Evolutionary conservation across 2,797 vertebrate species (phyloP).

Genomic region (Brachymystax lenok): DNA sequence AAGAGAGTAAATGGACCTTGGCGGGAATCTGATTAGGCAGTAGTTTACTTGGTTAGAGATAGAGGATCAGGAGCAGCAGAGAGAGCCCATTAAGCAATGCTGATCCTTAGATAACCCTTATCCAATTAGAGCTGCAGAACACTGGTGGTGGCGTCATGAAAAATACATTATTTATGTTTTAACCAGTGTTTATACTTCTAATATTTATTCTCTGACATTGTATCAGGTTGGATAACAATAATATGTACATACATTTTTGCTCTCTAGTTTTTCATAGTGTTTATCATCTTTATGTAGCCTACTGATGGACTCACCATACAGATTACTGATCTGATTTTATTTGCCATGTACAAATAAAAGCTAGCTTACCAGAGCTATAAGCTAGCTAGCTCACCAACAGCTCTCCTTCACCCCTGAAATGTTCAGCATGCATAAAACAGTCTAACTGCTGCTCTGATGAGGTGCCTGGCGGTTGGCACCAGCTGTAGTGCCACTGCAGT

Average conservation of each 20-base stretch:
- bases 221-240: neutral
- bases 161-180: constrained; percentile 34
- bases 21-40: constrained; percentile 75
- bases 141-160: constrained; percentile 33
- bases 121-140: constrained; percentile 68
- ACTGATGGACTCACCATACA: neutral
- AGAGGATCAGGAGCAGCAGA: constrained; percentile 71
- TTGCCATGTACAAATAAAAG: neutral
- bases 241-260: neutral
- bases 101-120: constrained; percentile 76
- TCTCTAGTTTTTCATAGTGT: neutral
- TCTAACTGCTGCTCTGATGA: constrained; percentile 14
- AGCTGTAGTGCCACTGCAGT: constrained; percentile 17
- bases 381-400: neutral
- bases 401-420: neutral
- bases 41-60: constrained; percentile 73
- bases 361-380: no score
- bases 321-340: neutral
- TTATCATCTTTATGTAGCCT: neutral
- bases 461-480: constrained; percentile 11
- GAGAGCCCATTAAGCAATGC: constrained; percentile 58
- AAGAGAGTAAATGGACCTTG: constrained; percentile 72
- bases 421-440: neutral
- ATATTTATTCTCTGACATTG: neutral
- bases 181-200: neutral